These are phyloP conservation scores for Meiosimyza decipiens DNA, from an alignment of 2,888 invertebrate genomes.

Conservation along the genomic window DNA sequence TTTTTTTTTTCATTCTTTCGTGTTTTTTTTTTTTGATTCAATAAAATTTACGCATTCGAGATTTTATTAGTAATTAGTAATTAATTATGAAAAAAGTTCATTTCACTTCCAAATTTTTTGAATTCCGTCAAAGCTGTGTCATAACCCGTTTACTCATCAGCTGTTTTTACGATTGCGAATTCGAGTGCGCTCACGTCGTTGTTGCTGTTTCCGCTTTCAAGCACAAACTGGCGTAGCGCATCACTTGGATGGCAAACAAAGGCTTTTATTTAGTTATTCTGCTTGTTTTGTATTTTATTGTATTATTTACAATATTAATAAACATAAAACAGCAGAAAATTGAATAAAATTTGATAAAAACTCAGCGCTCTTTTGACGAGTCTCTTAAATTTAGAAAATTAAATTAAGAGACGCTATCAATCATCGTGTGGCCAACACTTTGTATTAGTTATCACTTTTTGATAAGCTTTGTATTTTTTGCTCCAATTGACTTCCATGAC, in stretches of 20 bases:
- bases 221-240: slow-evolving; percentile 25
- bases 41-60: neutral
- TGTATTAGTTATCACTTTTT: no score
- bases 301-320: slow-evolving; percentile 30
- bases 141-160: slow-evolving; percentile 7
- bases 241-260: slow-evolving; percentile 12
- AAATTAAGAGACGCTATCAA: no score
- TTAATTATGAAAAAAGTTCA: neutral
- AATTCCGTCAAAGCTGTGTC: neutral
- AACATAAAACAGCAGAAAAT: neutral
- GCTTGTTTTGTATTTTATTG: slow-evolving; percentile 25
- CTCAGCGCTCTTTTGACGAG: neutral
- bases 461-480: no score
- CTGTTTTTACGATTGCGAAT: slow-evolving; percentile 2
- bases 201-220: slow-evolving; percentile 13
- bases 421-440: no score
- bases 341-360: neutral
- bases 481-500: no score
- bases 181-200: slow-evolving; percentile 8
- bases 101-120: neutral
- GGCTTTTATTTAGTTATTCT: slow-evolving; percentile 9
- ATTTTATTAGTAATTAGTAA: neutral
- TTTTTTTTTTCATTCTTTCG: neutral
- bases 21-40: neutral
- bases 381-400: neutral